phyloP scores from a whole-genome alignment of 2,797 vertebrate genomes.

The Siniperca scherzeri region DNA sequence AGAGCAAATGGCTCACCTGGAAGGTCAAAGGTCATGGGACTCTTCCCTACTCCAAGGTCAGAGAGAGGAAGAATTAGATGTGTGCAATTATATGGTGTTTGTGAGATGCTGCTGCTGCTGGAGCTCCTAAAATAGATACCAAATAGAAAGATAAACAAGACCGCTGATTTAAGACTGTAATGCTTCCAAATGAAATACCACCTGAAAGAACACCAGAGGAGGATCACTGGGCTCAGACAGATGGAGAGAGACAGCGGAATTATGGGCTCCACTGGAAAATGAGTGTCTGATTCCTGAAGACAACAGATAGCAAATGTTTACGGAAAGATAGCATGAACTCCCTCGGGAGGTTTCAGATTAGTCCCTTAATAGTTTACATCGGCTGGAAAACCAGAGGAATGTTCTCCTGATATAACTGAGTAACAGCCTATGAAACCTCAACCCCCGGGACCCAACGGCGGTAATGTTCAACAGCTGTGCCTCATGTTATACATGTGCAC shows the following conservation, averaged over 20 bases:
- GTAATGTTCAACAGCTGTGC: constrained; percentile 66
- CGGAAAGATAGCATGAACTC: neutral
- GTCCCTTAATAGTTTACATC: constrained; percentile 18
- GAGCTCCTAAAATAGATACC: neutral
- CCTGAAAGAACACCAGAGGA: constrained; percentile 7
- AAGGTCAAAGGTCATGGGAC: neutral
- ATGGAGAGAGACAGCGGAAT: neutral
- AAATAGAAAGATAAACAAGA: neutral
- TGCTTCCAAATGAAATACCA: constrained; percentile 5
- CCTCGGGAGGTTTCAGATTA: neutral
- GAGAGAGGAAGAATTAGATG: neutral
- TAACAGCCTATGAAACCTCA: constrained; percentile 30
- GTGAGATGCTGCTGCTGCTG: constrained; percentile 8
- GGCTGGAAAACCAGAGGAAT: constrained; percentile 44
- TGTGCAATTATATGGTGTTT: neutral
- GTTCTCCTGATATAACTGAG: constrained; percentile 41
- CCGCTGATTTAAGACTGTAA: neutral
- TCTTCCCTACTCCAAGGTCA: neutral
- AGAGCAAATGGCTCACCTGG: constrained; percentile 1
- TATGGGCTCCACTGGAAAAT: constrained; percentile 3
- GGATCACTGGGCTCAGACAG: constrained; percentile 1
- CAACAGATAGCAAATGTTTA: constrained; percentile 22
- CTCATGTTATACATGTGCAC: constrained; percentile 49
- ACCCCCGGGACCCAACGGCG: constrained; percentile 21
- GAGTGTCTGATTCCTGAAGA: constrained; percentile 3